Conservation (phyloP, 2,888 invertebrate species). For the Lasioglossum leucozonium region DNA sequence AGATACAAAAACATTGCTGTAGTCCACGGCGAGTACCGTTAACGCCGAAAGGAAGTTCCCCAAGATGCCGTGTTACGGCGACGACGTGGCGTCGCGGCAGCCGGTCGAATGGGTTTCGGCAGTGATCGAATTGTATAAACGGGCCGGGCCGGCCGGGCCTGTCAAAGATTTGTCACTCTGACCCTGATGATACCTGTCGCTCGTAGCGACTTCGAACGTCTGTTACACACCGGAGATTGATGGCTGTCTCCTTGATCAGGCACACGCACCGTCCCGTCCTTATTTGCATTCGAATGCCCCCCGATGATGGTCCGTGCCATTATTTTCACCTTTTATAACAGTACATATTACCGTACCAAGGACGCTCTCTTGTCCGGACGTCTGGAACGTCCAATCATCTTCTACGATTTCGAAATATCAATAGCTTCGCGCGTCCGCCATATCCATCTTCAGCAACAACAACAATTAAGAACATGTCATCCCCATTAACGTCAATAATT, state of each 20-base stretch:
- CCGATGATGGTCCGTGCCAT: neutral
- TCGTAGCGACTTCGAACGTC: neutral
- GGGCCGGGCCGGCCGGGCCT: constrained; percentile 1
- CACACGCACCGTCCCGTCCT: neutral
- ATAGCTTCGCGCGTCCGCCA: constrained; percentile 19
- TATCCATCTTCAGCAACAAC: too few species aligned
- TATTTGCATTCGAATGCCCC: constrained; percentile 38
- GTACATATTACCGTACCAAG: constrained; percentile 44
- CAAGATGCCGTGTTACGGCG: neutral
- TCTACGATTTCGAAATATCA: constrained; percentile 37
- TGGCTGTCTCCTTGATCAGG: neutral
- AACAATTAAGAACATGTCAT: too few species aligned
- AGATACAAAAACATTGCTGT: neutral
- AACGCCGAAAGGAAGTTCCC: neutral
- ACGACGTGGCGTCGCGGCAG: constrained; percentile 24
- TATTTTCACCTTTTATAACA: constrained; percentile 42
- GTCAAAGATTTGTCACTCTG: constrained; percentile 28
- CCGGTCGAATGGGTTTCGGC: neutral
- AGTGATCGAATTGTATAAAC: constrained; percentile 30
- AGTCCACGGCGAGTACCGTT: constrained; percentile 33
- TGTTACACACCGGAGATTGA: neutral
- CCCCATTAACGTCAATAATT: too few species aligned
- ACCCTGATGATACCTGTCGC: constrained; percentile 5
- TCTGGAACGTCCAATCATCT: constrained; percentile 45
- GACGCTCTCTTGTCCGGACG: constrained; percentile 56